Evolutionary conservation across 2,888 invertebrate species (phyloP).

Genomic region (Cryptosula pallasiana): DNA sequence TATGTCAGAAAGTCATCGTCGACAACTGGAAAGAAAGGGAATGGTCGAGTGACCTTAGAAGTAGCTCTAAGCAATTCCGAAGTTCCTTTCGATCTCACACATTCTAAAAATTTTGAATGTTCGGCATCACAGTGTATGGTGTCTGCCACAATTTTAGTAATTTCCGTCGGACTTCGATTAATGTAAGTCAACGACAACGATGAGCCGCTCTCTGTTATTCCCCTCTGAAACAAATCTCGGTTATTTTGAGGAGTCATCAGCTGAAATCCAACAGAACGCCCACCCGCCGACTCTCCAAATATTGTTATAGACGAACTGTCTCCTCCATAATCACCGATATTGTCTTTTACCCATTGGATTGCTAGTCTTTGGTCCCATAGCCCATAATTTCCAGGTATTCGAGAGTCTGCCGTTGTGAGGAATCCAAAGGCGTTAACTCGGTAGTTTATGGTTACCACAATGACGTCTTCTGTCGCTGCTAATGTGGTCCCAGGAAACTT

Average conservation of each 20-base stretch:
- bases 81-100: neutral
- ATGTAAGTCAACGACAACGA: neutral
- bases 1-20: conserved; percentile 3
- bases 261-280: conserved; percentile 32
- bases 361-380: conserved; percentile 37
- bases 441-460: conserved; percentile 36
- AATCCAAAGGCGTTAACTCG: conserved; percentile 36
- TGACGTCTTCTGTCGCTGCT: conserved; percentile 30
- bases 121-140: neutral
- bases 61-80: neutral
- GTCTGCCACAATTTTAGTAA: neutral
- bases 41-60: neutral
- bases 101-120: neutral
- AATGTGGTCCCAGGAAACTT: conserved; percentile 26
- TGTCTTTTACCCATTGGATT: conserved; percentile 35
- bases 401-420: conserved; percentile 31
- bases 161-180: neutral
- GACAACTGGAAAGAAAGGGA: neutral
- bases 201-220: neutral
- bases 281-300: conserved; percentile 39
- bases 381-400: conserved; percentile 36
- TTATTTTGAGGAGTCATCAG: conserved; percentile 31
- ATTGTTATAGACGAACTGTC: conserved; percentile 33
- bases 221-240: conserved; percentile 21
- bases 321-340: conserved; percentile 33